Evolutionary conservation across 37 sponge, comb jelly and placozoan species (phyloP).

Genomic region (Beroe ovata): DNA sequence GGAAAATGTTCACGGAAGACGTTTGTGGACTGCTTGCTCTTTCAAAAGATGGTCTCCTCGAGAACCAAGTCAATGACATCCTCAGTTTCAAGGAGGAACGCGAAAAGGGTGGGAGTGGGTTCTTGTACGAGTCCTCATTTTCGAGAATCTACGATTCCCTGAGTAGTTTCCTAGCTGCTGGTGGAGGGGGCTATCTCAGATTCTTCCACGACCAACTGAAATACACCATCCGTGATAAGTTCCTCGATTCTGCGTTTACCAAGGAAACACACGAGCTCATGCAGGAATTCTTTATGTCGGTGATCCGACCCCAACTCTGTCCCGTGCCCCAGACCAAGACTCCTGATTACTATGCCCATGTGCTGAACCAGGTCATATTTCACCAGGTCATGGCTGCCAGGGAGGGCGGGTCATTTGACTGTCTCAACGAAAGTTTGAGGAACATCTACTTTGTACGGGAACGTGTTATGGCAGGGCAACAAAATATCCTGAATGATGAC

Average conservation of each 20-base stretch:
- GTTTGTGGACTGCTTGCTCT: slow-evolving; percentile 20
- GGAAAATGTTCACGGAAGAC: slow-evolving; percentile 40
- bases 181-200: slow-evolving; percentile 58
- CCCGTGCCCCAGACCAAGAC: neutral
- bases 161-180: slow-evolving; percentile 29
- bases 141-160: slow-evolving; percentile 27
- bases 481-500: slow-evolving; percentile 7
- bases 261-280: neutral
- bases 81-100: slow-evolving; percentile 47
- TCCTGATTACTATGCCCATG: slow-evolving; percentile 27
- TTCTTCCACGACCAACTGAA: slow-evolving; percentile 64
- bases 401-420: neutral
- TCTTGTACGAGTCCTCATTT: slow-evolving; percentile 41
- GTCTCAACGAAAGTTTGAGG: neutral
- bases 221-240: slow-evolving; percentile 35
- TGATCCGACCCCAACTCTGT: slow-evolving; percentile 34
- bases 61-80: slow-evolving; percentile 45
- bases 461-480: neutral
- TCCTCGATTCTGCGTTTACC: neutral
- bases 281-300: slow-evolving; percentile 27
- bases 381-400: neutral
- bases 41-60: slow-evolving; percentile 52
- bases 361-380: slow-evolving; percentile 14
- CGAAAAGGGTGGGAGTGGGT: slow-evolving; percentile 20
- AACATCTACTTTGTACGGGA: slow-evolving; percentile 51